Evolutionary conservation across 92 coral and sea anemone species (phyloP).

Genomic region (Heteractis magnifica): DNA sequence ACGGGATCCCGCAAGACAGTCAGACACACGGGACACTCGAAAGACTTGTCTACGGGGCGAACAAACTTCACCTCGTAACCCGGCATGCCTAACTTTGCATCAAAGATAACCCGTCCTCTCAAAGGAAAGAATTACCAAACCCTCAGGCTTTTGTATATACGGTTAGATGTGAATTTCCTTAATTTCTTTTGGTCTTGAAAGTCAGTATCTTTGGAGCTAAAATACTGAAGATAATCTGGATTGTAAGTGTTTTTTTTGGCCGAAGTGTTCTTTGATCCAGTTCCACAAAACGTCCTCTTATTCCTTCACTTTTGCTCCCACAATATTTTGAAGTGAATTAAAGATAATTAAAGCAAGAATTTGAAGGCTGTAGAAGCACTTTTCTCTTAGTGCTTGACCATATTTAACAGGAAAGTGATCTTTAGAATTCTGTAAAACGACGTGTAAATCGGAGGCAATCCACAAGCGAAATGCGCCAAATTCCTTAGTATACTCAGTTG

Average conservation of each 20-base stretch:
- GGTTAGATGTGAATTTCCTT: too few relatives aligned
- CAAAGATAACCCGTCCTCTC: neutral
- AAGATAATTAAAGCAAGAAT: too few relatives aligned
- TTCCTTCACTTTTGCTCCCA: too few relatives aligned
- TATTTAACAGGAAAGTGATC: neutral
- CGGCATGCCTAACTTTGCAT: conserved; percentile 56
- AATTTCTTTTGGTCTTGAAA: too few relatives aligned
- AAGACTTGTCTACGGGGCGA: conserved; percentile 80
- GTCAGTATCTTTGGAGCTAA: too few relatives aligned
- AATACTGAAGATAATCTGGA: too few relatives aligned
- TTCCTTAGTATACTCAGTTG: neutral
- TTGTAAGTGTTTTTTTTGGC: too few relatives aligned
- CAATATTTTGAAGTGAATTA: too few relatives aligned
- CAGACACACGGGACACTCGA: conserved; percentile 96
- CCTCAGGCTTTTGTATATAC: neutral
- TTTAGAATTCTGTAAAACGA: neutral
- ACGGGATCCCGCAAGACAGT: conserved; percentile 94
- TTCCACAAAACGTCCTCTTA: too few relatives aligned
- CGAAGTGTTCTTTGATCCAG: too few relatives aligned
- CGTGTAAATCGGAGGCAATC: neutral
- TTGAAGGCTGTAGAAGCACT: too few relatives aligned
- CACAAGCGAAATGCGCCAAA: neutral
- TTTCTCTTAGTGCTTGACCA: neutral
- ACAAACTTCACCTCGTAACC: conserved; percentile 91
- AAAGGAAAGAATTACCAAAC: neutral